A percentile compares a stretch with the other conserved stretches of the same genome.
Evolutionary conservation across 2,888 invertebrate species (phyloP).

Genomic region (Sinhomidia bicolor): DNA sequence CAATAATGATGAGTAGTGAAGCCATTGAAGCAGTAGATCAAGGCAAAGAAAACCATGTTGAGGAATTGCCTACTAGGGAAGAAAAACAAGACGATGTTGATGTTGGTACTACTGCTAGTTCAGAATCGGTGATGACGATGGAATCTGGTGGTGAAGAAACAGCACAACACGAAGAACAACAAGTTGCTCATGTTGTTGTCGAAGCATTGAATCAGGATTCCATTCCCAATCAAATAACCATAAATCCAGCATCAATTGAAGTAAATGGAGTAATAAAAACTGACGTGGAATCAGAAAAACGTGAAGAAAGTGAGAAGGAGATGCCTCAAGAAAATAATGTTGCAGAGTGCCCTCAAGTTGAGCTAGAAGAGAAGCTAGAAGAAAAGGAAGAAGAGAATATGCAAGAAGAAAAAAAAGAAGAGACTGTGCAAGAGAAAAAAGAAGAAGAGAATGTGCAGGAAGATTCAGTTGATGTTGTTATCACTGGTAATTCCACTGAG

Average conservation of each 20-base stretch:
- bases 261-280: constrained; percentile 71
- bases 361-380: no score
- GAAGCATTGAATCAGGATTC: constrained; percentile 70
- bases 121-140: constrained; percentile 16
- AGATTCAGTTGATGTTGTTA: background rate
- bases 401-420: background rate
- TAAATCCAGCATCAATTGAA: constrained; percentile 71
- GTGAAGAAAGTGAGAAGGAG: constrained; percentile 58
- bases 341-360: constrained; percentile 58
- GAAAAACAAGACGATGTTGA: constrained; percentile 33
- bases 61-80: constrained; percentile 50
- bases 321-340: constrained; percentile 44
- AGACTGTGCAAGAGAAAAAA: no score
- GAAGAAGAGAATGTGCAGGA: background rate
- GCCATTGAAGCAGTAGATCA: background rate
- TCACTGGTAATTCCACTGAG: background rate
- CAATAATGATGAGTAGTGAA: constrained; percentile 32
- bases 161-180: constrained; percentile 24
- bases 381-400: no score
- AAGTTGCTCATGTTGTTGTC: constrained; percentile 50
- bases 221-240: constrained; percentile 74
- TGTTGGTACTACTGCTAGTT: constrained; percentile 26
- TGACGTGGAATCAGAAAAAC: constrained; percentile 63
- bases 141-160: constrained; percentile 44
- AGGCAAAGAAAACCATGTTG: constrained; percentile 23